Evolutionary conservation across 2,888 invertebrate genomes (phyloP).

Genomic region (Sipha maydis): DNA sequence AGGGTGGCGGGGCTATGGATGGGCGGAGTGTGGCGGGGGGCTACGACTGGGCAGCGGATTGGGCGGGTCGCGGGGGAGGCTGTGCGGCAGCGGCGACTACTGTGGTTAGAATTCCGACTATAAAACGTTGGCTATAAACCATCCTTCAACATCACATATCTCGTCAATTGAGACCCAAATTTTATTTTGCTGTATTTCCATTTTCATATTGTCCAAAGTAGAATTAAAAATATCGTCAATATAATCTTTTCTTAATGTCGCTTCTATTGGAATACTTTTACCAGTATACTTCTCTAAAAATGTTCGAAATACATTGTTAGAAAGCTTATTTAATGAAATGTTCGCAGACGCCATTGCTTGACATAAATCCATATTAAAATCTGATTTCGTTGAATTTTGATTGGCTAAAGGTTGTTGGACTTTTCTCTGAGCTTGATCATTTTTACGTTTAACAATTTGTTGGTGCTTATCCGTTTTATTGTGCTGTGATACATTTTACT

Average conservation of each 20-base stretch:
- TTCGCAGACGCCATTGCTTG: background rate
- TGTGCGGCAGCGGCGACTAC: too few species aligned
- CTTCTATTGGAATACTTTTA: background rate
- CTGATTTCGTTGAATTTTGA: slow-evolving; percentile 6
- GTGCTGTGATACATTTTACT: too few species aligned
- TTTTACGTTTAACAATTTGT: too few species aligned
- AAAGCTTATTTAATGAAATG: slow-evolving; percentile 3
- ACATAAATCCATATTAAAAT: slow-evolving; percentile 11
- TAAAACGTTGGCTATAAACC: slow-evolving; percentile 26
- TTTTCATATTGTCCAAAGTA: too few species aligned
- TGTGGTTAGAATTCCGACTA: slow-evolving; percentile 37
- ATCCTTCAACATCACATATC: slow-evolving; percentile 4
- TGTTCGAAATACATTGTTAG: background rate
- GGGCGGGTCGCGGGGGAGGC: too few species aligned
- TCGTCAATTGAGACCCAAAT: too few species aligned
- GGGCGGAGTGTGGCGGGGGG: too few species aligned
- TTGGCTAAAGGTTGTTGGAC: background rate
- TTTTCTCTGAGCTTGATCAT: background rate
- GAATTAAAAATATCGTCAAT: too few species aligned
- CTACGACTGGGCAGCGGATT: too few species aligned
- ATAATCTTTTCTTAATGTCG: background rate
- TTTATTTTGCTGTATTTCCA: too few species aligned
- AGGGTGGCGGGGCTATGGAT: too few species aligned
- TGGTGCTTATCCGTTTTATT: too few species aligned
- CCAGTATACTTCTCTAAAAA: background rate